These are phyloP conservation scores for Sinocyclocheilus rhinocerous DNA, from an alignment of 2,113 vertebrate genomes.

Conservation along the genomic window DNA sequence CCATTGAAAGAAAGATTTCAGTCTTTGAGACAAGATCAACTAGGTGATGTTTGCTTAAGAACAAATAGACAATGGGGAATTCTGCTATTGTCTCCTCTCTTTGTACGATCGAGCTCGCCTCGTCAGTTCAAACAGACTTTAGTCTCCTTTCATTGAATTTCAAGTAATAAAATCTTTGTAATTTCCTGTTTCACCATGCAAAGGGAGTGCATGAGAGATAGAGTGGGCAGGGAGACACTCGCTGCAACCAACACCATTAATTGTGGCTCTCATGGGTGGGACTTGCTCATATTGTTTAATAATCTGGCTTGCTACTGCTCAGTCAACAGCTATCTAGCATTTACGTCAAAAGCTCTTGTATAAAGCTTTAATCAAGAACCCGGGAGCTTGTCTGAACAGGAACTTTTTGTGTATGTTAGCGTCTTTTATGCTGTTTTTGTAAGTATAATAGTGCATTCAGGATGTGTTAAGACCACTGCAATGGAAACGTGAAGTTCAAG, in stretches of 20 bases:
- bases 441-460: not conserved
- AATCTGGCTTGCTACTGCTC: constrained; percentile 75
- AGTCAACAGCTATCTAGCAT: constrained; percentile 74
- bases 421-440: not conserved
- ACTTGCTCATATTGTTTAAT: constrained; percentile 73
- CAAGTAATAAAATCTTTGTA: constrained; percentile 81
- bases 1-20: not conserved
- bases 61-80: constrained; percentile 35
- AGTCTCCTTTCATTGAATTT: constrained; percentile 73
- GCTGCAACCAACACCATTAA: constrained; percentile 75
- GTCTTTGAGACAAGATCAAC: constrained; percentile 47
- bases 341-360: constrained; percentile 59
- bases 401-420: constrained; percentile 27
- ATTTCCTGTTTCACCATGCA: constrained; percentile 77
- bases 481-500: constrained; percentile 17
- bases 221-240: constrained; percentile 60
- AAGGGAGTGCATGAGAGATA: constrained; percentile 48
- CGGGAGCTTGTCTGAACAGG: constrained; percentile 36
- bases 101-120: constrained; percentile 50
- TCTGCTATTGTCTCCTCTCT: constrained; percentile 17
- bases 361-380: constrained; percentile 59
- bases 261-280: constrained; percentile 74
- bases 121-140: constrained; percentile 58
- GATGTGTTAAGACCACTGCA: not conserved
- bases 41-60: constrained; percentile 39